Evolutionary conservation across 2,888 invertebrate species (phyloP), one percentile per base, ranked within the genome.

Genomic region (Pinctada fucata): DNA sequence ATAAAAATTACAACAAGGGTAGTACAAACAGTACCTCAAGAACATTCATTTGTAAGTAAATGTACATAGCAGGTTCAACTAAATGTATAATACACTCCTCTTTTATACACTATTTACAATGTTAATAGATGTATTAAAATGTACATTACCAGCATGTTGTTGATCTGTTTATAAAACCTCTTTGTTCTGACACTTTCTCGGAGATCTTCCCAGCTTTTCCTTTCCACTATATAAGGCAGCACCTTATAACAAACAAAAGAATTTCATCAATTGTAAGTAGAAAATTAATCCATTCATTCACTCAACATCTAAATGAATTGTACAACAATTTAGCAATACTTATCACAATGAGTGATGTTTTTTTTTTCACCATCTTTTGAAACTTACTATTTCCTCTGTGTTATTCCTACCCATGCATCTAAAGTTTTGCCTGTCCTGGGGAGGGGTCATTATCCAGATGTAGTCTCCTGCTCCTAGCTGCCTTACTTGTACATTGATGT

Each of bases 171-270:
- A 52, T 83, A 76, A 71, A 84, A 86, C 49, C 86, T 79, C 49
- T 79, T 73, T 10, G 78, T 75, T 49, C 82, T 78, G 2, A 80
- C 68, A 67, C 82, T 85, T 80, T 86, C 80, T 51, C 83, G 77
- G 67, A 83, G 82, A 73, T 86, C 86, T 58, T 84, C 82, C 86
- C 86, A 86, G 49, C 83, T 83, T 75, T 86, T 86, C 16, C 86
- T 75, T 71, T 86, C 86, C 13, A 86, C 85, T 52, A 86, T 79
- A 69, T 82, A 84, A 49, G 86, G 86, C 50, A 86, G 73, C 6
- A 86, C 82, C 86, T 85, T 72, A n/a, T 73, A 75, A 58, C 65
- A n/a, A 13, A 58, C 47, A 31, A 31, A 45, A 49, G 65, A 48
- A 72, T 31, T 31, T 31, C 31, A 31, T 31, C 31, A 31, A 31